phyloP scores from a whole-genome alignment of 2,797 vertebrate species.

The Odontamblyopus rebecca region DNA sequence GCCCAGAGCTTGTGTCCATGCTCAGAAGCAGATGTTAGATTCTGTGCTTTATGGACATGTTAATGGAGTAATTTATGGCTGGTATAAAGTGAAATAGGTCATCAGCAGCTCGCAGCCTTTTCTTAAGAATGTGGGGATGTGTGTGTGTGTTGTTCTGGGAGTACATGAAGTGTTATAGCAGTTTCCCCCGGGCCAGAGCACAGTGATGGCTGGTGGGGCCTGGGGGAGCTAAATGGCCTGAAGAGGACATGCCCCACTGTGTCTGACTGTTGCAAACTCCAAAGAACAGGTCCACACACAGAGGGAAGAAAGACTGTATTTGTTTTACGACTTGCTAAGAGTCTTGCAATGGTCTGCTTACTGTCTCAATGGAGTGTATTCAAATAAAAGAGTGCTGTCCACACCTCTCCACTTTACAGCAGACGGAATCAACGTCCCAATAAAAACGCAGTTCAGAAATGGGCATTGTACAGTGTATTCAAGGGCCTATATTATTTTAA shows the following conservation, averaged over 20 bases:
- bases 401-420: background rate
- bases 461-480: no score
- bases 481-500: no score
- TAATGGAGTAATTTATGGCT: constrained; percentile 76
- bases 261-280: constrained; percentile 46
- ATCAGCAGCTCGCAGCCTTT: constrained; percentile 59
- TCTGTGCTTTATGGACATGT: constrained; percentile 55
- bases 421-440: background rate
- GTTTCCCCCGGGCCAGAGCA: constrained; percentile 41
- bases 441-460: no score
- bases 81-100: constrained; percentile 74
- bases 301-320: constrained; percentile 3
- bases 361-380: background rate
- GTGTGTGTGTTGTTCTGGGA: constrained; percentile 32
- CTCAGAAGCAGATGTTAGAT: constrained; percentile 59
- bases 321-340: constrained; percentile 38
- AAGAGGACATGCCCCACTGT: constrained; percentile 60
- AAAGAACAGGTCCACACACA: constrained; percentile 44
- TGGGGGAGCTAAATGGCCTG: constrained; percentile 74
- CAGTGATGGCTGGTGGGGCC: constrained; percentile 40
- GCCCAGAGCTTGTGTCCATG: constrained; percentile 44
- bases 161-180: constrained; percentile 47
- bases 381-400: background rate
- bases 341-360: background rate
- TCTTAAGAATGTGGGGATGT: constrained; percentile 16